Base-by-base conservation (phyloP, 1,140 invertebrate genomes). In the Plutomurus gul region DNA sequence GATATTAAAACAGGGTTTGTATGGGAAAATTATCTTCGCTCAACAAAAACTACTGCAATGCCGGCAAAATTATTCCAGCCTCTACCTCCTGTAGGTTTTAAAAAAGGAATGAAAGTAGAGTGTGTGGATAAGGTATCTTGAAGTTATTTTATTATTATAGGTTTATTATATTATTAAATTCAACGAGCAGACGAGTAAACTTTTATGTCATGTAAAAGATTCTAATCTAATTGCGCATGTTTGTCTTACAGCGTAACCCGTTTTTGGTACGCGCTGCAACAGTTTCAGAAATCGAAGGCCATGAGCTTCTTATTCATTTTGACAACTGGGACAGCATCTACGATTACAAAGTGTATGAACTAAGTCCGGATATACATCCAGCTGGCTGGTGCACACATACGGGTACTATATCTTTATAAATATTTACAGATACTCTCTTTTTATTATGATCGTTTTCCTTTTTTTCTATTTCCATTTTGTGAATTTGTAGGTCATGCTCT, bases 321-420 rank as follows among this genome's bases (percentile, higher is more conserved):
- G 96, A 97, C 87, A 95, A 95, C 10, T 98, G 96, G 94, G 91
- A 92, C 1, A 90, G 92, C 81, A 90, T 91, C 78, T 94, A 96
- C 86, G 92, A 93, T 79, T 95, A 93, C 86, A 97, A 94, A 36
- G 87, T 96, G 80, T 93, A 96, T 85, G 95, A 97, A 85, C 94
- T 97, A 87, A 94, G 91, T 79, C 89, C 92, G 0, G 94, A 96
- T 87, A 92, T 98, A 84, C 95, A 97, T 89, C 95, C 95, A 16
- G 90, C 94, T 82, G 93, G 94, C 25, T 99, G 95, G 95, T 96
- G 94, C 85, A 86, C 90, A 77, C 94, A 94, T 86, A 97, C 95
- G 3, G 92, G 92, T 37, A 65, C 16, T n/a, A n/a, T n/a, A n/a
- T n/a, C n/a, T n/a, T n/a, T n/a, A n/a, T n/a, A n/a, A n/a, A n/a